Base-by-base conservation (phyloP, 2,888 invertebrate genomes). In the Allacma fusca region DNA sequence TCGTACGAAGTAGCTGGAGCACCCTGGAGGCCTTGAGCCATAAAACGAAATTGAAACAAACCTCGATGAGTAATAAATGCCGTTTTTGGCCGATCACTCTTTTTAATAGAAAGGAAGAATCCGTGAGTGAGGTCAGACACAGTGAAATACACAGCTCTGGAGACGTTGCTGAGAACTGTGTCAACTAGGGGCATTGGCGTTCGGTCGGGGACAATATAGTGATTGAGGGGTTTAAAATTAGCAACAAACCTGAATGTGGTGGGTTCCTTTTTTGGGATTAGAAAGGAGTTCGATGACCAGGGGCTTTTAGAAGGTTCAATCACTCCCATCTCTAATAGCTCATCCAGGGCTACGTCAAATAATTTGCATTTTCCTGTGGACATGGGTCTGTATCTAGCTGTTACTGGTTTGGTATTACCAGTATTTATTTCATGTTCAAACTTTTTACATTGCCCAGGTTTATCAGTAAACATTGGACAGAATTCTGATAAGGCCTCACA, bases 1-100 rank as follows among this genome's bases (percentile, higher is more conserved):
- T 5, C 86, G 23, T 79, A 86, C 85, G 78, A 87, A 87, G 86
- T 85, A 0, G 82, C 81, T 1, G 86, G 86, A 0, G 84, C 82
- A 67, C 84, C 85, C 64, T 82, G 81, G 4, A 86, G 77, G 0
- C 86, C 86, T 74, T 86, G 85, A 0, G 84, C 84, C 85, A 87
- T 85, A 1, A 85, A 76, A 26, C 75, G 57, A 77, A 81, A 85
- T 81, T 86, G 85, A 44, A 80, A 86, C 21, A 85, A 84, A 5
- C 86, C 86, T 7, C 75, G 67, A 40, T 80, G 71, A n/a, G 83
- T 84, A 0, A 80, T 5, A 78, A 86, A 86, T 1, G 85, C 85
- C 0, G 85, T 85, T 78, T 85, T 86, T 7, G 62, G 67, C 50
- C 76, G 75, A 71, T 85, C 82, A 7, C 81, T 79, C 24, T 69